Evolutionary conservation across 92 coral and sea anemone species (phyloP).

Genomic region (Isaurus tuberculatus): DNA sequence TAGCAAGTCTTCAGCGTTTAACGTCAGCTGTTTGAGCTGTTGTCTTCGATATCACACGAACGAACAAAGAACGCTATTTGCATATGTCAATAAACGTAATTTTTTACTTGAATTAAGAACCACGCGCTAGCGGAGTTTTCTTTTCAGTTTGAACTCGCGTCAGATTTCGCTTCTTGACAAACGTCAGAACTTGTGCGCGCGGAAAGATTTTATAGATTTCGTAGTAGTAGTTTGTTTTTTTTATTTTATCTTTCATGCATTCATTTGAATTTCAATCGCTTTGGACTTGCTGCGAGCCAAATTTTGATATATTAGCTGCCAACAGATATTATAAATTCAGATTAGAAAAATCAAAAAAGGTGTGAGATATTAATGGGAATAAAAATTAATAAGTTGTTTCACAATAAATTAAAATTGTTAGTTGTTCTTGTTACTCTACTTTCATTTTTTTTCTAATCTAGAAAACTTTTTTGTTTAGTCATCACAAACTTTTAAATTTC

Average conservation of each 20-base stretch:
- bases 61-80: constrained; percentile 63
- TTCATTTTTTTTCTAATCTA: too few relatives aligned
- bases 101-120: constrained; percentile 40
- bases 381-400: not conserved
- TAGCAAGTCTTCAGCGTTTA: not conserved
- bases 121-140: not conserved
- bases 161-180: not conserved
- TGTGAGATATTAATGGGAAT: constrained; percentile 6
- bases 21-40: constrained; percentile 69
- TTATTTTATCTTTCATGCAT: not conserved
- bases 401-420: too few relatives aligned
- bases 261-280: not conserved
- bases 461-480: too few relatives aligned
- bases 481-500: too few relatives aligned
- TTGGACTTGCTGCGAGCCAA: not conserved
- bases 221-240: not conserved
- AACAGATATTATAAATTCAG: constrained; percentile 33
- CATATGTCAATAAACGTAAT: constrained; percentile 67
- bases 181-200: constrained; percentile 30
- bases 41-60: constrained; percentile 55
- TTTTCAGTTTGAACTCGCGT: constrained; percentile 7
- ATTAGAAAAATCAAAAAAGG: constrained; percentile 16
- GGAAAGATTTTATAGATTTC: not conserved
- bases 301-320: constrained; percentile 3
- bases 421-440: not conserved